phyloP scores from a whole-genome alignment of 2,797 vertebrate species.

The Babyrousa celebensis region DNA sequence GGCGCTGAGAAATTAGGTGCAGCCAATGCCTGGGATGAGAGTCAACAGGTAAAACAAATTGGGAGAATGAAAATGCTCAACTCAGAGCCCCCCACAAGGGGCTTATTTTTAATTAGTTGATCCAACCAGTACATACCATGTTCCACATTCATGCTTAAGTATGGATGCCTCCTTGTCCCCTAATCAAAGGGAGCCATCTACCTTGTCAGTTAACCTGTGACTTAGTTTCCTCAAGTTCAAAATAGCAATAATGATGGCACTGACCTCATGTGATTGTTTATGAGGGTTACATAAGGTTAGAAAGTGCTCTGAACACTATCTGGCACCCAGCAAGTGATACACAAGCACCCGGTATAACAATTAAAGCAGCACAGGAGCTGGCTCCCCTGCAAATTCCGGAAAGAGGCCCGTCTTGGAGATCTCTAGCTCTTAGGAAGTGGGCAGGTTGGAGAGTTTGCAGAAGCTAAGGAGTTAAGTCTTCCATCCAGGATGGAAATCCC shows the following conservation, averaged over 20 bases:
- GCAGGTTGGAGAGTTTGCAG: neutral
- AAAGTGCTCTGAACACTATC: neutral
- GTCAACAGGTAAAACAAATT: neutral
- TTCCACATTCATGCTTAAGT: neutral
- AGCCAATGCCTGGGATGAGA: neutral
- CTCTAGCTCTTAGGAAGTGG: neutral
- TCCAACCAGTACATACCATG: neutral
- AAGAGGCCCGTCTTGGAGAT: neutral
- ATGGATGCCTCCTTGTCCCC: neutral
- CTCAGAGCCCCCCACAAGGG: neutral
- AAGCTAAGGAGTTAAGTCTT: neutral
- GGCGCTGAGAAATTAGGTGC: neutral
- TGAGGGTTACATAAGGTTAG: neutral
- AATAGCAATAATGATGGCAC: neutral
- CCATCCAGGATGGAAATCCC: neutral
- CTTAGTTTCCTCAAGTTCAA: slow-evolving; percentile 25
- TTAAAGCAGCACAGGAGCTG: neutral
- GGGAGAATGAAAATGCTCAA: neutral
- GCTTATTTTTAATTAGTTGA: neutral
- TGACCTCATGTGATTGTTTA: neutral
- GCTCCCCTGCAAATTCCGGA: neutral
- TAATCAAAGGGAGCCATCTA: neutral
- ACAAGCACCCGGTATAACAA: neutral
- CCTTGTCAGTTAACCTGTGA: neutral
- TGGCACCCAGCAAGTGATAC: neutral